These are phyloP conservation scores for Polylopha cassiicola DNA, from an alignment of 2,888 invertebrate species.

Conservation along the genomic window DNA sequence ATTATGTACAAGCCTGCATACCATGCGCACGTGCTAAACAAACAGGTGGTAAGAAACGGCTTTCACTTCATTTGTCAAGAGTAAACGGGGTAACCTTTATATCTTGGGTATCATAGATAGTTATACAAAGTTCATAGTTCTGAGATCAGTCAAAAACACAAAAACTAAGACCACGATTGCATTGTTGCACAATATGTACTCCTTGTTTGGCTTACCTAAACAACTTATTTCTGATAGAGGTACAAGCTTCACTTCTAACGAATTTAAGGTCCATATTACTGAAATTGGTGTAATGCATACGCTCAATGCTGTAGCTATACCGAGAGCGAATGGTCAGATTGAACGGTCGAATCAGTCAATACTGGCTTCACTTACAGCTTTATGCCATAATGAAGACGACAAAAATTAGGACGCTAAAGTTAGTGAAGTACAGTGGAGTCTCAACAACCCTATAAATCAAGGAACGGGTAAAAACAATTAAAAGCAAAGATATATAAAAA, in stretches of 20 bases:
- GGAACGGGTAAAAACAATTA: neutral
- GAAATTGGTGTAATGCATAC: too few relatives aligned
- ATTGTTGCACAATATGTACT: neutral
- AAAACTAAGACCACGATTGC: slow-evolving; percentile 1
- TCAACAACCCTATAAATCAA: neutral
- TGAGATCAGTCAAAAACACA: neutral
- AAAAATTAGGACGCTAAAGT: neutral
- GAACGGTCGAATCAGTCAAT: too few relatives aligned
- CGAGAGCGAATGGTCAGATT: too few relatives aligned
- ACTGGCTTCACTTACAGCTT: too few relatives aligned
- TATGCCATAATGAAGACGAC: neutral
- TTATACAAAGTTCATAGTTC: neutral
- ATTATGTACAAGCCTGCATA: neutral
- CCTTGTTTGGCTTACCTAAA: neutral
- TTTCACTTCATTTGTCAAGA: neutral
- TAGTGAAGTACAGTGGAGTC: too few relatives aligned
- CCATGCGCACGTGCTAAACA: neutral
- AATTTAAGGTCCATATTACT: neutral
- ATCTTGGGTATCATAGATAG: too few relatives aligned
- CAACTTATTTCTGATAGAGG: neutral
- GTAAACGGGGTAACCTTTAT: neutral
- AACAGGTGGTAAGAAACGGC: neutral
- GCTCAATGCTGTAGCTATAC: too few relatives aligned
- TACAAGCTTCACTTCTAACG: slow-evolving; percentile 2
- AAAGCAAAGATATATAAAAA: too few relatives aligned